A percentile compares a stretch with the other conserved stretches of the same genome.
These are phyloP conservation scores for Drosophila affinis DNA, from an alignment of 2,888 invertebrate species.

Conservation along the genomic window DNA sequence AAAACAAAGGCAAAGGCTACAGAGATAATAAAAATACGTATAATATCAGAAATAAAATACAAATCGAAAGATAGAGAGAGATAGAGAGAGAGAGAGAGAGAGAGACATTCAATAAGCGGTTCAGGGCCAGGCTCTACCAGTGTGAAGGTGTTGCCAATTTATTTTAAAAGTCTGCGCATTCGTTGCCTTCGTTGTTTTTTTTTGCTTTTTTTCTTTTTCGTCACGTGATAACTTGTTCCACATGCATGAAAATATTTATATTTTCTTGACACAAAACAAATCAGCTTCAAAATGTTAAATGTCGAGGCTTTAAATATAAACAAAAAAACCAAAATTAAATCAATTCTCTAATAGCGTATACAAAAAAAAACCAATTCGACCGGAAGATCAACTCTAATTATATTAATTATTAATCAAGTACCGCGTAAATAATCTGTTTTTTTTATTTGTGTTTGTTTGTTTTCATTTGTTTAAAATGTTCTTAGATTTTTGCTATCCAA, in stretches of 20 bases:
- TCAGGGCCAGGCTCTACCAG: conserved; percentile 68
- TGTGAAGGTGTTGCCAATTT: conserved; percentile 75
- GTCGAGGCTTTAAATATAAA: conserved; percentile 45
- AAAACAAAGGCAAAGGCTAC: conserved; percentile 14
- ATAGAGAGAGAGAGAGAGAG: conserved; percentile 34
- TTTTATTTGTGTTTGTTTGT: conserved; percentile 1
- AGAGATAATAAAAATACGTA: conserved; percentile 24
- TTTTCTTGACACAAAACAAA: conserved; percentile 45
- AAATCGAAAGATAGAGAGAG: background rate
- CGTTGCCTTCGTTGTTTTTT: conserved; percentile 24
- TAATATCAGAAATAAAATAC: conserved; percentile 34
- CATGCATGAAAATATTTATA: conserved; percentile 45
- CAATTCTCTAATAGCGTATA: conserved; percentile 15
- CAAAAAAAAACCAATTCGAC: background rate
- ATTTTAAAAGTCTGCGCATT: conserved; percentile 65
- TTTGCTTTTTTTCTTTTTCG: conserved; percentile 14
- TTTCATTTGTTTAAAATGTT: too few species aligned
- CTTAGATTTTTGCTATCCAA: conserved; percentile 16
- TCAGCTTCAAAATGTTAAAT: conserved; percentile 33
- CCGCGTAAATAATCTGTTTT: conserved; percentile 26
- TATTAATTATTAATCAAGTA: conserved; percentile 38
- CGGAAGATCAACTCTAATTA: conserved; percentile 15
- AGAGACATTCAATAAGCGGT: conserved; percentile 74
- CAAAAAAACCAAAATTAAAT: background rate
- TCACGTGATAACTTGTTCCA: conserved; percentile 75